Base-by-base conservation (phyloP, 1,140 invertebrate genomes). In the Lucilia cuprina region DNA sequence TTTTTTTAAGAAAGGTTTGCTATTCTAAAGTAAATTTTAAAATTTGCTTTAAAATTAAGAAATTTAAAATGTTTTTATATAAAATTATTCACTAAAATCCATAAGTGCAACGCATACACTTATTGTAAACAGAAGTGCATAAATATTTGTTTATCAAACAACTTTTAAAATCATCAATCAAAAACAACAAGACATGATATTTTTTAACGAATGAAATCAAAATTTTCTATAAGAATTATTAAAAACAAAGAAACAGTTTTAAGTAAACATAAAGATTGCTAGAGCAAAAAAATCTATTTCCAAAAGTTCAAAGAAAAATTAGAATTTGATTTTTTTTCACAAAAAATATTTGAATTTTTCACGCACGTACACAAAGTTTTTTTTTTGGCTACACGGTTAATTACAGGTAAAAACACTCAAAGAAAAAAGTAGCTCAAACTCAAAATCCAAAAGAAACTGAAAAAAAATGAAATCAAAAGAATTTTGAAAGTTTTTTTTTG, bases 401-500 rank as follows among this genome's bases (percentile, higher is more conserved):
- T 70, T 70, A 80, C 41, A 80, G 77, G 19, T 25, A 80, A 80
- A 80, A 19, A 49, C 77, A 49, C 41, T 70, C 65, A 70, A n/a
- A 70, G 21, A 70, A 21, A 21, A 21, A 70, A 5, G 8, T 2
- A 25, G 65, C 65, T 25, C 19, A 70, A 30, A 70, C 65, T 70
- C 65, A 70, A 19, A 70, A 70, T 21, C n/a, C 17, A 70, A 70
- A 65, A 70, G 21, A 70, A 70, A 70, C 5, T 70, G 21, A 70
- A 9, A 70, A 25, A 70, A 25, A n/a, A 70, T n/a, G 10, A 21
- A 25, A 49, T 50, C 41, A 80, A 49, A 80, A 80, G 41, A 80
- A 80, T 77, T 80, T 80, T 19, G 50, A 70, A 50, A 65, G 50
- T 30, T 65, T 34, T 41, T 41, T 41, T n/a, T n/a, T 41, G 1